A percentile compares a stretch with the other conserved stretches of the same genome.
These are phyloP conservation scores for Ectemnius continuus DNA, from an alignment of 2,888 invertebrate genomes.

Conservation along the genomic window DNA sequence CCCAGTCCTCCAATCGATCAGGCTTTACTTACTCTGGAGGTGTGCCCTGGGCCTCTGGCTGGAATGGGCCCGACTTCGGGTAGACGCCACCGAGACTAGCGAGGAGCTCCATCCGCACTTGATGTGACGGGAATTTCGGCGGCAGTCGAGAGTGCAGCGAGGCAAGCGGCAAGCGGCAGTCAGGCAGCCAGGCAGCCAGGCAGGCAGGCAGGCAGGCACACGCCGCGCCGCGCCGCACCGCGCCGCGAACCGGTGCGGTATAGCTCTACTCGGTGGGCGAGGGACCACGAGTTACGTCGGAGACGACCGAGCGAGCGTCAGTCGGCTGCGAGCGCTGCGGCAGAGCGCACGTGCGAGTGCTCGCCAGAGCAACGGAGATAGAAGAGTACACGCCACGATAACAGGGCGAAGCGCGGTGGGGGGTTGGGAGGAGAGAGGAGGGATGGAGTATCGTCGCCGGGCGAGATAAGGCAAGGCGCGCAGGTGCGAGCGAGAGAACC, in stretches of 20 bases:
- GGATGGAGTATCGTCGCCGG: no score
- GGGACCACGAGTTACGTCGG: constrained; percentile 46
- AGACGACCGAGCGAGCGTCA: constrained; percentile 41
- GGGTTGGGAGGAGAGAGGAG: neutral
- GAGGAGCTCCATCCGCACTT: neutral
- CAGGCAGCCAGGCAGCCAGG: neutral
- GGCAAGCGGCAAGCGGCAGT: constrained; percentile 19
- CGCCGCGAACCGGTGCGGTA: constrained; percentile 36
- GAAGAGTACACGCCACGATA: neutral
- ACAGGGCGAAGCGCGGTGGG: neutral
- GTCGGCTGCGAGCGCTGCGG: constrained; percentile 28
- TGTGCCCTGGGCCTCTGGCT: no score
- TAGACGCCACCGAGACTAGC: neutral
- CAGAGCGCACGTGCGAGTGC: constrained; percentile 51
- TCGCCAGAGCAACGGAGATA: neutral
- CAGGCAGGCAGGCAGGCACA: constrained; percentile 4
- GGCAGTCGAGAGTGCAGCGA: constrained; percentile 24
- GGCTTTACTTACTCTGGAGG: no score
- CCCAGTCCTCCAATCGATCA: constrained; percentile 7
- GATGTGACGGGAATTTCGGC: constrained; percentile 7
- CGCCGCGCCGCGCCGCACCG: no score
- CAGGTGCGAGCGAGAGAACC: constrained; percentile 3
- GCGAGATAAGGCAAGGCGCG: neutral
- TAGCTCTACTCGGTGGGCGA: constrained; percentile 36
- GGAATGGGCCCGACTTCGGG: no score